Evolutionary conservation across 2,113 vertebrate genomes (phyloP).

Genomic region (Anseranas semipalmata): DNA sequence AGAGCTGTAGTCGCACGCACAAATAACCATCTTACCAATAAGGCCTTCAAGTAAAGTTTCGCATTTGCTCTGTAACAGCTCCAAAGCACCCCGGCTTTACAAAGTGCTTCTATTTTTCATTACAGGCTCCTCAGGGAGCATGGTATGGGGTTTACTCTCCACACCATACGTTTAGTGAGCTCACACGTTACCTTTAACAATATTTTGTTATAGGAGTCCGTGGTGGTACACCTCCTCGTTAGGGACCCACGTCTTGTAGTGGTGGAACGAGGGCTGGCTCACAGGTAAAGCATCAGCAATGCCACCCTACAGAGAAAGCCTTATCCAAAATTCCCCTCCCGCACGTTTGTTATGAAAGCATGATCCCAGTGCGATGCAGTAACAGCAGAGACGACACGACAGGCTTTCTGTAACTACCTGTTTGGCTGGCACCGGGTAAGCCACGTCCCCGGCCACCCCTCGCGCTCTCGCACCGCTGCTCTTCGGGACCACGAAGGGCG

Average conservation of each 20-base stretch:
- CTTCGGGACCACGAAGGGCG: neutral
- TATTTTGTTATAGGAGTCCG: neutral
- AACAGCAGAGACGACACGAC: neutral
- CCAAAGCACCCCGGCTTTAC: neutral
- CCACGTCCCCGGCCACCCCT: neutral
- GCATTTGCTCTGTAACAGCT: neutral
- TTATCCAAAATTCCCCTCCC: neutral
- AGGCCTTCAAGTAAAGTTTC: neutral
- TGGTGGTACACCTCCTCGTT: neutral
- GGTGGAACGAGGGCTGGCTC: neutral
- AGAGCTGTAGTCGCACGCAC: neutral
- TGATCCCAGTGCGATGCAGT: neutral
- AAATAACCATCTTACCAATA: neutral
- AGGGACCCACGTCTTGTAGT: accelerated
- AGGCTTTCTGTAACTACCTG: neutral
- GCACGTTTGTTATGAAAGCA: neutral
- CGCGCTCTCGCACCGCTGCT: neutral
- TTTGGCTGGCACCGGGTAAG: neutral
- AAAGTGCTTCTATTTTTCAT: neutral
- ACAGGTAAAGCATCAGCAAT: neutral
- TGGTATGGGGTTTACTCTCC: neutral
- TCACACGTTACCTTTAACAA: neutral
- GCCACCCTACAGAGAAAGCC: neutral
- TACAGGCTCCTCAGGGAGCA: neutral
- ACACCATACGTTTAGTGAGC: neutral